Conservation (phyloP, 30 jellyfish, hydroid and myxozoan genomes). For the Calvadosia cruxmelitensis region DNA sequence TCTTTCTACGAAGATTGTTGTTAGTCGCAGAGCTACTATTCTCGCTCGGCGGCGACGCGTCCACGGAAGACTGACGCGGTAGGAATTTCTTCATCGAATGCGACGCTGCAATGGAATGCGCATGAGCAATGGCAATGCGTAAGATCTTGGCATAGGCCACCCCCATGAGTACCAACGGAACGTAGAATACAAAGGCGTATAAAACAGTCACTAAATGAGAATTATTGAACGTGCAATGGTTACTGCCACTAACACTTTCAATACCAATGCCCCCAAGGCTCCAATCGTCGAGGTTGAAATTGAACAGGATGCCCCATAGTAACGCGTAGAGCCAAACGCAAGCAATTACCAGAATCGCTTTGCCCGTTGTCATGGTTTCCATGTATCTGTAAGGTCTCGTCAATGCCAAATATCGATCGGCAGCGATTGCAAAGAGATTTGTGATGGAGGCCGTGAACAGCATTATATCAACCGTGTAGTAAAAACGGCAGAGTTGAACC, state of each 20-base stretch:
- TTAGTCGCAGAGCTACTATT: constrained; percentile 14
- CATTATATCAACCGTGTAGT: constrained; percentile 35
- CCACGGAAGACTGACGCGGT: background rate
- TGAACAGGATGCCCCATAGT: constrained; percentile 26
- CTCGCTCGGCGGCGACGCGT: constrained; percentile 3
- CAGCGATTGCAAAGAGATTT: constrained; percentile 53
- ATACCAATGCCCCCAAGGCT: constrained; percentile 12
- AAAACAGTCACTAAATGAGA: constrained; percentile 6
- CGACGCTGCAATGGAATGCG: constrained; percentile 25
- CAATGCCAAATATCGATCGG: constrained; percentile 61
- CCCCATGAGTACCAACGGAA: constrained; percentile 55
- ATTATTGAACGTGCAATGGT: constrained; percentile 16
- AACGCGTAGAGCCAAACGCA: constrained; percentile 38
- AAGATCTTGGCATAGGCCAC: constrained; percentile 31
- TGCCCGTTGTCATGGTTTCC: constrained; percentile 21
- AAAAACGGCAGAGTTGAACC: constrained; percentile 30
- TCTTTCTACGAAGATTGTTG: background rate
- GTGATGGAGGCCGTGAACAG: constrained; percentile 54
- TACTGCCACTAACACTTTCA: background rate
- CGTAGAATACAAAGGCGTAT: constrained; percentile 17
- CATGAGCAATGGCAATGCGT: constrained; percentile 46
- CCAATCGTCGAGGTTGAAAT: constrained; percentile 16
- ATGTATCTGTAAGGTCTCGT: constrained; percentile 51
- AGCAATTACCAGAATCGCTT: constrained; percentile 23
- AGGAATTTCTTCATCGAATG: constrained; percentile 1